A percentile compares a stretch with the other conserved stretches of the same genome.
phyloP scores from a whole-genome alignment of 2,113 vertebrate genomes.

The Zootoca vivipara region DNA sequence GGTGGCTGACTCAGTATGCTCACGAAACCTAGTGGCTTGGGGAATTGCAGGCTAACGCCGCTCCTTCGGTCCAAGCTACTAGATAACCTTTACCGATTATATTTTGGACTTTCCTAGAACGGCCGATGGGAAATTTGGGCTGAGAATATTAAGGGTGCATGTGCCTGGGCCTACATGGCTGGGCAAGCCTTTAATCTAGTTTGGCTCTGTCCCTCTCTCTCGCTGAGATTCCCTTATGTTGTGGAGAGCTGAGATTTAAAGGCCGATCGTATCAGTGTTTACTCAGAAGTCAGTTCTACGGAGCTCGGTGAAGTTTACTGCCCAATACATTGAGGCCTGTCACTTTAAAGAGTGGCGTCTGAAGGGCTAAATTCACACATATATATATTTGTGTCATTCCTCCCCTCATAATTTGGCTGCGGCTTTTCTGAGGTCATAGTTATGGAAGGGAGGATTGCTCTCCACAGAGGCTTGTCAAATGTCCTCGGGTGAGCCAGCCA shows the following conservation, averaged over 20 bases:
- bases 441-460: not conserved
- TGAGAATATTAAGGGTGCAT: not conserved
- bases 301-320: not conserved
- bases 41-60: not conserved
- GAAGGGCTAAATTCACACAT: not conserved
- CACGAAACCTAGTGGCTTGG: not conserved
- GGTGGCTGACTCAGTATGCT: not conserved
- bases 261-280: too few species aligned
- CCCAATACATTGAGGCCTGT: not conserved
- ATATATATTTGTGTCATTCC: not conserved
- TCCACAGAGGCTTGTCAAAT: not conserved
- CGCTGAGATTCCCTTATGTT: not conserved
- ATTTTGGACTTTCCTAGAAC: not conserved
- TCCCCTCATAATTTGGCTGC: not conserved
- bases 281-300: not conserved
- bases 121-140: not conserved
- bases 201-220: not conserved
- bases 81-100: not conserved
- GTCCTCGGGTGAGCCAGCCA: not conserved
- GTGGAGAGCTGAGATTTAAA: not conserved
- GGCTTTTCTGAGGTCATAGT: not conserved
- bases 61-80: not conserved
- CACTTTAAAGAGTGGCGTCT: not conserved
- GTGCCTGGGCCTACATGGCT: not conserved
- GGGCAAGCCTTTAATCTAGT: not conserved